Base-by-base conservation (phyloP, 92 coral and sea anemone genomes). In the Blastomussa wellsi region DNA sequence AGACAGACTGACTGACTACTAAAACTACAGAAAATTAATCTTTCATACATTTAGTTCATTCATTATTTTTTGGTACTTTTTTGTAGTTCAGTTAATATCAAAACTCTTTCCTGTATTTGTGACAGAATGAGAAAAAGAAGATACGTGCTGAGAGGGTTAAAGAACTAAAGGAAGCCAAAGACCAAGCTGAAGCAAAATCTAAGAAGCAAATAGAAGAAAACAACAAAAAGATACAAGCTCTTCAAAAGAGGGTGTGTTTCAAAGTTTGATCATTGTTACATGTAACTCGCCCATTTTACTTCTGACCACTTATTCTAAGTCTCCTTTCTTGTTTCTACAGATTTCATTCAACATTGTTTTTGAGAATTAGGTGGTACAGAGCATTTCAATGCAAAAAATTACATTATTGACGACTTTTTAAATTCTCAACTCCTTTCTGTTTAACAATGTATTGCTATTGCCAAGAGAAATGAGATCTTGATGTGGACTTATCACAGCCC, bases 151-250 rank as follows among this genome's bases (percentile, higher is more conserved):
- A 96, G 76, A 96, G 93, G 88, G 99, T 94, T 31, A 91, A 89
- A 60, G 95, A 96, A 69, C 85, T 96, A 48, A 96, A 94, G 67
- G 94, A 91, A 35, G 87, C 90, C 16, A 91, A 95, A 75, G 95
- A 89, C 77, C 92, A 94, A 67, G 92, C 92, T 26, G 99, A 96
- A 20, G 76, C 89, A 67, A 96, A 94, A 69, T 93, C 98, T 20
- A 96, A 96, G 81, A 95, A 96, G 66, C 94, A 92, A 78, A 85
- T 89, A 48, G 99, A 96, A 37, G 99, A 96, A 37, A 92, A 70
- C 74, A 96, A 96, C 91, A 96, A 96, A 83, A 94, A 95, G 84
- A 94, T 96, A 70, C 98, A 96, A 72, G 93, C 93, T 69, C 89
- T 96, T 66, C 99, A 96, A 68, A 92, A 92, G 86, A 88, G 92